Percentiles rank a stretch among this genome's conserved stretches.
These are phyloP conservation scores for Drosophila trapezifrons DNA, from an alignment of 1,140 invertebrate genomes.

Conservation along the genomic window DNA sequence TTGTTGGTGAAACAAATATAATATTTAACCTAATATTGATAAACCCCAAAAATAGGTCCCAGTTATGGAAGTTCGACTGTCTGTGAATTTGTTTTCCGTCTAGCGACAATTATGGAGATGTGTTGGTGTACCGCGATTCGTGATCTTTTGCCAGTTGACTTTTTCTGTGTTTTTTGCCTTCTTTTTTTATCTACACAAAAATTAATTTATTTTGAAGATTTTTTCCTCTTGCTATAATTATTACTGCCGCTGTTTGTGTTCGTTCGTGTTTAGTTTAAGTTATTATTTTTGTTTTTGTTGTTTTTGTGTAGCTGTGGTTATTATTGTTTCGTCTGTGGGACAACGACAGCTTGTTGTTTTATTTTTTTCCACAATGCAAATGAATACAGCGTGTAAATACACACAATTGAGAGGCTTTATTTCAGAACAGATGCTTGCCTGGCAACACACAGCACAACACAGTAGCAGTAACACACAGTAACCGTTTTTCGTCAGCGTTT, in stretches of 20 bases:
- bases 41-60: neutral
- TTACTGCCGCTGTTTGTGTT: slow-evolving; percentile 2
- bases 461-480: slow-evolving; percentile 24
- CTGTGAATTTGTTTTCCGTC: slow-evolving; percentile 65
- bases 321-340: slow-evolving; percentile 30
- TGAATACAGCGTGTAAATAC: slow-evolving; percentile 35
- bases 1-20: neutral
- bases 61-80: slow-evolving; percentile 22
- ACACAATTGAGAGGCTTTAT: slow-evolving; percentile 46
- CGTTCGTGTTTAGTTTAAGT: slow-evolving; percentile 35
- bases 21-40: neutral
- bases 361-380: slow-evolving; percentile 51
- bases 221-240: slow-evolving; percentile 51
- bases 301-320: slow-evolving; percentile 15
- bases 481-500: slow-evolving; percentile 21
- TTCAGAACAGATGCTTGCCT: slow-evolving; percentile 37
- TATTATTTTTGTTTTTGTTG: slow-evolving; percentile 31
- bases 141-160: slow-evolving; percentile 75
- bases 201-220: slow-evolving; percentile 52
- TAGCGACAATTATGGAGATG: slow-evolving; percentile 56
- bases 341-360: slow-evolving; percentile 28
- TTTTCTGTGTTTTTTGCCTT: slow-evolving; percentile 31
- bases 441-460: slow-evolving; percentile 35
- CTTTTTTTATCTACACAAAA: slow-evolving; percentile 61
- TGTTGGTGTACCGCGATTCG: slow-evolving; percentile 62